phyloP scores from a whole-genome alignment of 2,888 invertebrate genomes.

The Tipula unca region DNA sequence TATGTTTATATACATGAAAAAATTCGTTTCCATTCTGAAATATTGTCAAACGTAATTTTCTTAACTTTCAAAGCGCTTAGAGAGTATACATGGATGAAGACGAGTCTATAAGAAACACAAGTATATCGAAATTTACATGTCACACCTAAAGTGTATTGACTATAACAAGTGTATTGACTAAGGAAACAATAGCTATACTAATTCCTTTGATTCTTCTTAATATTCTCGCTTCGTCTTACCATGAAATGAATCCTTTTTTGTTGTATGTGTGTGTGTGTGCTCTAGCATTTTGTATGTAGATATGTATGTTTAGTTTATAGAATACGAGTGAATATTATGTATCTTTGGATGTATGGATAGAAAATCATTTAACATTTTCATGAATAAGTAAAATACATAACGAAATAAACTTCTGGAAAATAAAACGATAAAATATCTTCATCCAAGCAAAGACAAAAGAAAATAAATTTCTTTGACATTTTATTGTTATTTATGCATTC shows the following conservation, averaged over 20 bases:
- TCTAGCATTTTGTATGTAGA: neutral
- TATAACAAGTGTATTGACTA: neutral
- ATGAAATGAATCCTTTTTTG: neutral
- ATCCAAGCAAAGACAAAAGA: neutral
- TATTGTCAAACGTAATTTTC: neutral
- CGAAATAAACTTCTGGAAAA: neutral
- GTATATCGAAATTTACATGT: neutral
- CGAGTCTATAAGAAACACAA: neutral
- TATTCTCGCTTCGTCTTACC: neutral
- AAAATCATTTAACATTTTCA: neutral
- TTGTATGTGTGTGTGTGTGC: neutral
- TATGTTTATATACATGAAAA: neutral
- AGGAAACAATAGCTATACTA: neutral
- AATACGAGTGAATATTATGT: neutral
- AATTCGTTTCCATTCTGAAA: neutral
- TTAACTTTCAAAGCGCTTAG: neutral
- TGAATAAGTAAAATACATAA: neutral
- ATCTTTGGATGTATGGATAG: neutral
- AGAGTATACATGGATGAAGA: neutral
- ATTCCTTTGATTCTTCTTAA: neutral
- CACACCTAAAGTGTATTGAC: no score
- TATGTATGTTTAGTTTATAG: neutral
- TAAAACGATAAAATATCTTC: neutral
- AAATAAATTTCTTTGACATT: slow-evolving; percentile 14
- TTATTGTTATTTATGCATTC: neutral